phyloP scores from a whole-genome alignment of 2,113 vertebrate species.

The Nycticebus coucang region DNA sequence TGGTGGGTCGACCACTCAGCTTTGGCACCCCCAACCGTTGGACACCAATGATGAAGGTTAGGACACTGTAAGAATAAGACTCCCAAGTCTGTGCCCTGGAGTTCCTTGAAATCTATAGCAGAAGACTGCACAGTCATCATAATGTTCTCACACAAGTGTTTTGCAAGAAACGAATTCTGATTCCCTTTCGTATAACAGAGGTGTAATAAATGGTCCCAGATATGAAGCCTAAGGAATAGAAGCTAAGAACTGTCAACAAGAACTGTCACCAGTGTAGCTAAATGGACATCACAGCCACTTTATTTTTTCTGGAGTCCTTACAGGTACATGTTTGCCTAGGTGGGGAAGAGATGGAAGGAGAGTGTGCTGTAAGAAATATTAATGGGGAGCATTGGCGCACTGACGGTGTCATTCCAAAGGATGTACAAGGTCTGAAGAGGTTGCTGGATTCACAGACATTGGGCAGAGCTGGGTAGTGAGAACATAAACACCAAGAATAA shows the following conservation, averaged over 20 bases:
- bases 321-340: background rate
- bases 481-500: background rate
- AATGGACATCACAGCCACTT: background rate
- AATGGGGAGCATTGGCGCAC: background rate
- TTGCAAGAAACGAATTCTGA: background rate
- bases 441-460: background rate
- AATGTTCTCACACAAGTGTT: background rate
- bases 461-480: background rate
- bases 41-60: background rate
- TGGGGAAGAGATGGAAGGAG: background rate
- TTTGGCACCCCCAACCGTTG: background rate
- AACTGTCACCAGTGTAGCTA: background rate
- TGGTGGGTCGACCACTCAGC: rapidly evolving
- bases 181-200: background rate
- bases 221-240: background rate
- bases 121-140: background rate
- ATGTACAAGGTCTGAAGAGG: background rate
- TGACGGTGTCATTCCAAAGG: background rate
- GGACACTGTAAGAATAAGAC: background rate
- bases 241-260: background rate
- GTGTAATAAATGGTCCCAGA: no score
- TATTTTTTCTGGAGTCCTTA: background rate
- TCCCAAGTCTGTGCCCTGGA: background rate
- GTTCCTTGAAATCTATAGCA: background rate
- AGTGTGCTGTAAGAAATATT: background rate